Evolutionary conservation across 2,888 invertebrate genomes (phyloP).

Genomic region (Ectemnius continuus): DNA sequence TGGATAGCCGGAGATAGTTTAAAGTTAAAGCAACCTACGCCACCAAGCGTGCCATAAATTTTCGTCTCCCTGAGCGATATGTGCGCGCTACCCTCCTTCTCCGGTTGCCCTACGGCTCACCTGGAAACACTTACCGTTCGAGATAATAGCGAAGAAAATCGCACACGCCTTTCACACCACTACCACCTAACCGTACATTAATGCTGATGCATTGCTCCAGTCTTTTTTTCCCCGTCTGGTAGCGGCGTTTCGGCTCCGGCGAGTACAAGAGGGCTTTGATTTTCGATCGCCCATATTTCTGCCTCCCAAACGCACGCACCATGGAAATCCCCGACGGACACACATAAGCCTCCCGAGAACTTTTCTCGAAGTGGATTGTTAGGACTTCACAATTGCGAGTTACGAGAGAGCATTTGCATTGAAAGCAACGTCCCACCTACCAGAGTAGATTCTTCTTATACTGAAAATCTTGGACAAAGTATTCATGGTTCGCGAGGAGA

Average conservation of each 20-base stretch:
- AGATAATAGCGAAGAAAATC: conserved; percentile 26
- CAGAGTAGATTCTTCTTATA: too few species aligned
- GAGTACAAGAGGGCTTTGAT: conserved; percentile 2
- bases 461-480: too few species aligned
- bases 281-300: not conserved
- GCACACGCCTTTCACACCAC: conserved; percentile 15
- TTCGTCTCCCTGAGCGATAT: conserved; percentile 48
- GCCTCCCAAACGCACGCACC: too few species aligned
- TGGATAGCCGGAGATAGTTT: conserved; percentile 57
- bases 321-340: too few species aligned
- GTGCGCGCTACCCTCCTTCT: conserved; percentile 21
- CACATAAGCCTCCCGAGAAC: too few species aligned
- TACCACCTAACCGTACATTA: conserved; percentile 6
- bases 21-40: conserved; percentile 66
- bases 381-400: not conserved
- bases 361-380: not conserved
- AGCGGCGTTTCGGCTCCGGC: not conserved
- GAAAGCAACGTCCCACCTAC: not conserved
- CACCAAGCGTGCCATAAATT: conserved; percentile 65
- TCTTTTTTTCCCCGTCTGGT: not conserved
- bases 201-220: conserved; percentile 17
- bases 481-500: too few species aligned
- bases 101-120: conserved; percentile 10
- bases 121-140: conserved; percentile 21
- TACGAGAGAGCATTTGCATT: not conserved